phyloP scores from a whole-genome alignment of 2,113 vertebrate genomes.

The Tragulus kanchil region DNA sequence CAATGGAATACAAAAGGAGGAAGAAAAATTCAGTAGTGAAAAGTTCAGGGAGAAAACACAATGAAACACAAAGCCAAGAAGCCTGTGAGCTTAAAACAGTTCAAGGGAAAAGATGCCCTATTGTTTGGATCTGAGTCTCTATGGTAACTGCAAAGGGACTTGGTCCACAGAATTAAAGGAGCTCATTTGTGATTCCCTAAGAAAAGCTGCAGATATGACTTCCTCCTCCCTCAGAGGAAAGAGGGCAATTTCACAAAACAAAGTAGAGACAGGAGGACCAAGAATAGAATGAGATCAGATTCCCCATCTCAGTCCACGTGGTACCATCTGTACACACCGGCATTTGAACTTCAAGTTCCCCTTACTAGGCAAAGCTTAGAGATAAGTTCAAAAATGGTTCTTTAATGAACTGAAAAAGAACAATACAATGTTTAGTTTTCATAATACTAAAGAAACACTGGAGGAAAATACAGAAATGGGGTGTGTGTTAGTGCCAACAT shows the following conservation, averaged over 20 bases:
- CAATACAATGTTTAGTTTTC: neutral
- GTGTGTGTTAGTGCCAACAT: neutral
- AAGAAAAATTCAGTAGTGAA: neutral
- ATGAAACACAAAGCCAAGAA: neutral
- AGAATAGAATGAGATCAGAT: rapidly evolving
- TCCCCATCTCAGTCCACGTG: rapidly evolving
- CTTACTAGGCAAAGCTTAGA: neutral
- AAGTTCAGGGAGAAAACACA: neutral
- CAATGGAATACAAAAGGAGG: neutral
- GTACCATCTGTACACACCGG: neutral
- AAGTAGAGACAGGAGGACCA: neutral
- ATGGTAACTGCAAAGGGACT: neutral
- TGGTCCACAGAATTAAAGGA: neutral
- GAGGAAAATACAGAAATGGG: slow-evolving; percentile 6
- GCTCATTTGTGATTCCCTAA: neutral
- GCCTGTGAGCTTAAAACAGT: neutral
- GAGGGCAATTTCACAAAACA: neutral
- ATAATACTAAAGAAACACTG: neutral
- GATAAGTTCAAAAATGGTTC: neutral
- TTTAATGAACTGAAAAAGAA: neutral
- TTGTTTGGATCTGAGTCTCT: neutral
- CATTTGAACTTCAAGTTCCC: neutral
- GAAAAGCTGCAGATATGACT: neutral
- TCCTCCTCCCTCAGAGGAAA: neutral
- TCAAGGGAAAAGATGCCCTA: neutral